These are phyloP conservation scores for Shargacucullia verbasci DNA, from an alignment of 2,888 invertebrate genomes.

Conservation along the genomic window DNA sequence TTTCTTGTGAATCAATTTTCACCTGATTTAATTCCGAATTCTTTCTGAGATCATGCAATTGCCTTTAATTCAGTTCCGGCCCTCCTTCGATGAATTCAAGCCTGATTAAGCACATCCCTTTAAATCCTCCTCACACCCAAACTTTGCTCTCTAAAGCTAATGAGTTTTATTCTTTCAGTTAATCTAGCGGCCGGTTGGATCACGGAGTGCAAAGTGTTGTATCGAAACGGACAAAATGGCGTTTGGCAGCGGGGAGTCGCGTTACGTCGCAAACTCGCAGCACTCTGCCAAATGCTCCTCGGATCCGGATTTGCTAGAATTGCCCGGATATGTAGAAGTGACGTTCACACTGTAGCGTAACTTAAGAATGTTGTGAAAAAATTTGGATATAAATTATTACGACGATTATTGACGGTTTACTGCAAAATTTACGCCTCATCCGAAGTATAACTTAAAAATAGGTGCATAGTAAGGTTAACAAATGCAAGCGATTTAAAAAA, in stretches of 20 bases:
- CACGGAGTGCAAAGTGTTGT: slow-evolving; percentile 84
- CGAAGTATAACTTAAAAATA: too few relatives aligned
- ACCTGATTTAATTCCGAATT: too few relatives aligned
- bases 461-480: too few relatives aligned
- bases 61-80: too few relatives aligned
- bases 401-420: too few relatives aligned
- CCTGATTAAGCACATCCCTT: slow-evolving; percentile 18
- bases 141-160: slow-evolving; percentile 47
- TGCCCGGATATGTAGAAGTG: slow-evolving; percentile 67
- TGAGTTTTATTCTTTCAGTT: slow-evolving; percentile 54
- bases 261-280: slow-evolving; percentile 59
- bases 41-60: too few relatives aligned
- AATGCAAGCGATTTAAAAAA: too few relatives aligned
- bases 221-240: slow-evolving; percentile 76
- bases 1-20: too few relatives aligned
- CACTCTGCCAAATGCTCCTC: slow-evolving; percentile 83
- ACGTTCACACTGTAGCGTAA: slow-evolving; percentile 61
- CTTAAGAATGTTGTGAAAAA: neutral
- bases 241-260: slow-evolving; percentile 68
- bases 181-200: slow-evolving; percentile 59
- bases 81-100: slow-evolving; percentile 6
- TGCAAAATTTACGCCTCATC: too few relatives aligned
- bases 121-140: slow-evolving; percentile 14
- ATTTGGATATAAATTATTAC: neutral
- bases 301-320: slow-evolving; percentile 81